A percentile compares a stretch with the other conserved stretches of the same genome.
Evolutionary conservation across 2,113 vertebrate genomes (phyloP).

Genomic region (Microcebus murinus): DNA sequence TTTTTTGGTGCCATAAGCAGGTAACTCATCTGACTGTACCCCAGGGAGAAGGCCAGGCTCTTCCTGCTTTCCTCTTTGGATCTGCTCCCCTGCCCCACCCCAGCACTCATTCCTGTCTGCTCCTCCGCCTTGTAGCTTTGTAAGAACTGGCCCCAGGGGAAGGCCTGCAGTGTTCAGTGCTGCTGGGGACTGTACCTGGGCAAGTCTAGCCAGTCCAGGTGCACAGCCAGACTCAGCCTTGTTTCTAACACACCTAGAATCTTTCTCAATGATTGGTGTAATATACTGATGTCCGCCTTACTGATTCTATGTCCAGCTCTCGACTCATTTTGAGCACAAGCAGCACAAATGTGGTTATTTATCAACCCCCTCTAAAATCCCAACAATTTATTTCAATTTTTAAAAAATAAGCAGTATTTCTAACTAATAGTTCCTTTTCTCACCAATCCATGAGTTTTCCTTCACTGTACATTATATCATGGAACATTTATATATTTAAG

Average conservation of each 20-base stretch:
- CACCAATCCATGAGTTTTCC: background rate
- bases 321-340: background rate
- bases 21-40: fast-evolving
- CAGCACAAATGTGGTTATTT: background rate
- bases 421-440: background rate
- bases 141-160: too few species aligned
- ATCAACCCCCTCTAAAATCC: background rate
- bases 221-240: background rate
- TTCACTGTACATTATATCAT: background rate
- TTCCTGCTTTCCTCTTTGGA: background rate
- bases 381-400: background rate
- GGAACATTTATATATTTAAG: background rate
- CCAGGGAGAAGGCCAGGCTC: too few species aligned
- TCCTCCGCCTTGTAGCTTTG: background rate
- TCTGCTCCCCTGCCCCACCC: background rate
- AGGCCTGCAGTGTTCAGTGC: background rate
- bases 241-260: background rate
- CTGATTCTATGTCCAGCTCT: background rate
- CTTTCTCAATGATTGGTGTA: background rate
- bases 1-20: background rate
- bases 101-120: background rate
- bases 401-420: background rate
- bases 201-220: background rate
- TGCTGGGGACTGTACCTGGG: background rate
- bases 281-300: background rate